These are phyloP conservation scores for Pollachius pollachius DNA, from an alignment of 2,113 vertebrate genomes.

Conservation along the genomic window DNA sequence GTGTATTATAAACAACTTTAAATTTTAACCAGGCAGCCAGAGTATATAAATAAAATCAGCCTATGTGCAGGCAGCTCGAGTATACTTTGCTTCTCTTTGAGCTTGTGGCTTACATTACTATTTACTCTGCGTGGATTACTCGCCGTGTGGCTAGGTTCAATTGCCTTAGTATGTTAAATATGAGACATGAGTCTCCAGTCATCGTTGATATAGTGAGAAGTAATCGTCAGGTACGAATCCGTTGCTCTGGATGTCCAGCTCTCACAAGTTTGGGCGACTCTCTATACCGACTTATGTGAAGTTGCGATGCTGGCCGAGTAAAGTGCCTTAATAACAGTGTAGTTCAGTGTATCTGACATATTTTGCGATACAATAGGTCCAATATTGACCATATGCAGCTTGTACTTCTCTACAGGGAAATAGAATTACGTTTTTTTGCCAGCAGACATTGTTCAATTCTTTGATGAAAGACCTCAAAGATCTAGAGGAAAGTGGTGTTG, in stretches of 20 bases:
- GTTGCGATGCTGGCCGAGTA: neutral
- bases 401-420: too few relatives aligned
- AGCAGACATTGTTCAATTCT: too few relatives aligned
- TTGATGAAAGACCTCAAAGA: too few relatives aligned
- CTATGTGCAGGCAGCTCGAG: neutral
- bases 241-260: neutral
- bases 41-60: neutral
- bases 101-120: neutral
- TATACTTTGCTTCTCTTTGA: conserved; percentile 6
- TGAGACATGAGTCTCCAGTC: neutral
- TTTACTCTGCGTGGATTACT: neutral
- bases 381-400: too few relatives aligned
- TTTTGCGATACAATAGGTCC: too few relatives aligned
- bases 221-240: neutral
- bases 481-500: too few relatives aligned
- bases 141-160: neutral
- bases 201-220: conserved; percentile 1
- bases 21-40: too few relatives aligned
- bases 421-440: too few relatives aligned
- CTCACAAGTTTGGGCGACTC: neutral
- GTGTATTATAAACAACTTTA: too few relatives aligned
- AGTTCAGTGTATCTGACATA: too few relatives aligned
- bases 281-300: conserved; percentile 10
- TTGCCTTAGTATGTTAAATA: neutral
- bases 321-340: too few relatives aligned